Evolutionary conservation across 2,797 vertebrate species (phyloP), one percentile per base, ranked within the genome.

Genomic region (Eulemur rubriventer): DNA sequence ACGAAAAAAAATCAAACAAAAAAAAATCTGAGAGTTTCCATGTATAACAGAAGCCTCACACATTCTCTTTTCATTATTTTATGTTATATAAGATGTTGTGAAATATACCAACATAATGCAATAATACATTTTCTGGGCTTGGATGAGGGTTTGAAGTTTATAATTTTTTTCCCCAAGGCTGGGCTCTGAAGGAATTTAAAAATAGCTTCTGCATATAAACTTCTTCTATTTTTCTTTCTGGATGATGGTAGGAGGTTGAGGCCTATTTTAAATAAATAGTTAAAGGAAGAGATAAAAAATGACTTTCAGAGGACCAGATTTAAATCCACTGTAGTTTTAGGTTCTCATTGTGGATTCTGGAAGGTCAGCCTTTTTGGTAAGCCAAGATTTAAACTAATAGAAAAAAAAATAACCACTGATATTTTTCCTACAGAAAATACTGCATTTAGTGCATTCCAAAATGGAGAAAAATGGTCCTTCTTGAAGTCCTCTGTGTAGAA

Each of bases 371-470:
- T 41, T 80, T 57, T 38, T n/a, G 10, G 55, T 18, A 38, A 22
- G 59, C 72, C 13, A 46, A 6, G n/a, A 0, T 78, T 97, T 92
- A 78, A 79, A 65, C 4, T 30, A 13, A 43, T 3, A 78, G 87
- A 2, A 82, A 65, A 82, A 61, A 33, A 33, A 93, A 96, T 13
- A 26, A 88, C 3, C 6, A 33, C 52, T 4, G 84, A 52, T 16
- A 30, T 92, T 38, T 9, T 80, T n/a, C 91, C 55, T 59, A 11
- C 17, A 43, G 59, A 94, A 92, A 86, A 30, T 1, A 85, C 76
- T 75, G 14, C 11, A 11, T 35, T 93, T 85, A 33, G 20, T 14
- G 73, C 82, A 18, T 95, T 97, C 88, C 35, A 70, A 95, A 95
- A 91, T 3, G 7, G 24, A 48, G 16, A 48, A 67, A n/a, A 85